A percentile compares a stretch with the other conserved stretches of the same genome.
These are phyloP conservation scores for Laticauda colubrina DNA, from an alignment of 2,113 vertebrate genomes.

Conservation along the genomic window DNA sequence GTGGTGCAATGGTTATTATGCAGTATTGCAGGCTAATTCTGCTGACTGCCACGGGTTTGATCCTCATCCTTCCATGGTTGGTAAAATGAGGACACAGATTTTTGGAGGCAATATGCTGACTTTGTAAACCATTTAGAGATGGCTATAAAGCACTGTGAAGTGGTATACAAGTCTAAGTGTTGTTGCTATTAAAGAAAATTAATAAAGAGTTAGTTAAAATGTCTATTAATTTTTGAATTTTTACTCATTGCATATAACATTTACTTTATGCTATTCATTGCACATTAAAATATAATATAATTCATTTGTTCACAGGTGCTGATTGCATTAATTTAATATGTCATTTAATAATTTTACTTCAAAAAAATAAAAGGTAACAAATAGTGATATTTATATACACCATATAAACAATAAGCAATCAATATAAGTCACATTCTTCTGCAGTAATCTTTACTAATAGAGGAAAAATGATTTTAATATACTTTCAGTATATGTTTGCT, in stretches of 20 bases:
- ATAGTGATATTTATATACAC: conserved; percentile 33
- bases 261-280: neutral
- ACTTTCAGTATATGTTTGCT: neutral
- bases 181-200: conserved; percentile 15
- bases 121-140: neutral
- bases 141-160: neutral
- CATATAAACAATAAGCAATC: conserved; percentile 32
- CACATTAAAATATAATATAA: neutral
- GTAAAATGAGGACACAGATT: neutral
- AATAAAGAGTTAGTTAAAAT: conserved; percentile 31
- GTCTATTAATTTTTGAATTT: conserved; percentile 16
- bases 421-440: conserved; percentile 29
- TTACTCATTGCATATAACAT: conserved; percentile 10
- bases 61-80: neutral
- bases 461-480: neutral
- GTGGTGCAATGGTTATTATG: neutral
- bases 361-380: neutral
- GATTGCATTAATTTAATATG: neutral
- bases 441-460: conserved; percentile 47
- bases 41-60: neutral
- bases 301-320: neutral
- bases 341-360: conserved; percentile 23
- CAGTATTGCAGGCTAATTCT: neutral
- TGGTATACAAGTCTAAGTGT: neutral
- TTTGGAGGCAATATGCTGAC: neutral